Conservation (phyloP, 2,888 invertebrate genomes). For the Dryocosmus kuriphilus region DNA sequence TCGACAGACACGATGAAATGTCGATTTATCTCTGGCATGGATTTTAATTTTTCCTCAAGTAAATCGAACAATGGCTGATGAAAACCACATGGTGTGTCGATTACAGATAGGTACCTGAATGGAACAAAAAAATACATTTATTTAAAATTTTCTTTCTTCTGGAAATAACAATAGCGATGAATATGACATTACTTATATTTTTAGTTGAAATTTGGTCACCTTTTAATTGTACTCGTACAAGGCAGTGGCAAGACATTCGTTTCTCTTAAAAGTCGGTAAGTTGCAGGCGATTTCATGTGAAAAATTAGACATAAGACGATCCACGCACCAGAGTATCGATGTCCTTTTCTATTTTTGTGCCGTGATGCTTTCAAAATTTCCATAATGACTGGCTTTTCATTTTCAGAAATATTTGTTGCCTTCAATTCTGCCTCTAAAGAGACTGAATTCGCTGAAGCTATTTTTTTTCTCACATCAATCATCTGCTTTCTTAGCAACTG, state of each 20-base stretch:
- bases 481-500: too few relatives aligned
- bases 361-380: too few relatives aligned
- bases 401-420: too few relatives aligned
- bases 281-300: slow-evolving; percentile 10
- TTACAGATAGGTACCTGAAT: slow-evolving; percentile 30
- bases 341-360: background rate
- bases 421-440: too few relatives aligned
- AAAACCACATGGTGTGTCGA: slow-evolving; percentile 81
- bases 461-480: too few relatives aligned
- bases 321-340: slow-evolving; percentile 6
- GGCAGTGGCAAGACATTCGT: slow-evolving; percentile 22
- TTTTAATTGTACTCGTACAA: slow-evolving; percentile 23
- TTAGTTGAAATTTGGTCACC: background rate
- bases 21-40: slow-evolving; percentile 11
- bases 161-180: background rate
- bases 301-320: background rate
- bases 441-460: too few relatives aligned
- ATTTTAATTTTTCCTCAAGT: slow-evolving; percentile 82
- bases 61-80: slow-evolving; percentile 87
- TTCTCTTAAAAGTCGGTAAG: slow-evolving; percentile 12
- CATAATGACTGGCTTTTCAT: background rate
- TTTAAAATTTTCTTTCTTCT: background rate
- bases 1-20: slow-evolving; percentile 24
- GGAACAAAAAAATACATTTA: background rate
- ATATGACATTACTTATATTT: background rate